Evolutionary conservation across 2,113 vertebrate genomes (phyloP).

Genomic region (Maccullochella peelii): DNA sequence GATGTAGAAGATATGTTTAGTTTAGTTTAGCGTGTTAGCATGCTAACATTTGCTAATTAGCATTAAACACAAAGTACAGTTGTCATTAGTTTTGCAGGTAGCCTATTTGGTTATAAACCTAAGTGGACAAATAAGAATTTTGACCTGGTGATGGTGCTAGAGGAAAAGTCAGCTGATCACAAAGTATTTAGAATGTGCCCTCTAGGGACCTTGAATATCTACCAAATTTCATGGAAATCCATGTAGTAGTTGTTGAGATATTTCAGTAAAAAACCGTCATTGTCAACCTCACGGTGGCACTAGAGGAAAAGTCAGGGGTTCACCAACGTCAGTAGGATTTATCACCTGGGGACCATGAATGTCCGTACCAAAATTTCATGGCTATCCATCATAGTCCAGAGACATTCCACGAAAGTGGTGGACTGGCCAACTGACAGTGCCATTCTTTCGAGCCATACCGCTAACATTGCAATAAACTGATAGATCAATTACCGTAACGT

Average conservation of each 20-base stretch:
- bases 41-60: not conserved
- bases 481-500: slow-evolving; percentile 83
- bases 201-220: not conserved
- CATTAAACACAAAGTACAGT: not conserved
- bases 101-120: not conserved
- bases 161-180: not conserved
- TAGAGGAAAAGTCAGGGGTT: not conserved
- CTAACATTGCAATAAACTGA: not conserved
- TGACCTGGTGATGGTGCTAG: not conserved
- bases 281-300: not conserved
- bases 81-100: not conserved
- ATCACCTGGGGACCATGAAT: not conserved
- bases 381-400: not conserved
- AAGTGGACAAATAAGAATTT: not conserved
- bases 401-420: not conserved
- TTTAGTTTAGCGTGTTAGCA: not conserved
- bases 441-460: not conserved
- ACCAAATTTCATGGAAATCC: not conserved
- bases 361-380: not conserved
- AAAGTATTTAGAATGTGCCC: not conserved
- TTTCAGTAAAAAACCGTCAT: not conserved
- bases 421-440: not conserved
- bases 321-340: not conserved
- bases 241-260: not conserved
- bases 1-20: not conserved